phyloP scores from a whole-genome alignment of 2,113 vertebrate species.

The Trogon melanurus region DNA sequence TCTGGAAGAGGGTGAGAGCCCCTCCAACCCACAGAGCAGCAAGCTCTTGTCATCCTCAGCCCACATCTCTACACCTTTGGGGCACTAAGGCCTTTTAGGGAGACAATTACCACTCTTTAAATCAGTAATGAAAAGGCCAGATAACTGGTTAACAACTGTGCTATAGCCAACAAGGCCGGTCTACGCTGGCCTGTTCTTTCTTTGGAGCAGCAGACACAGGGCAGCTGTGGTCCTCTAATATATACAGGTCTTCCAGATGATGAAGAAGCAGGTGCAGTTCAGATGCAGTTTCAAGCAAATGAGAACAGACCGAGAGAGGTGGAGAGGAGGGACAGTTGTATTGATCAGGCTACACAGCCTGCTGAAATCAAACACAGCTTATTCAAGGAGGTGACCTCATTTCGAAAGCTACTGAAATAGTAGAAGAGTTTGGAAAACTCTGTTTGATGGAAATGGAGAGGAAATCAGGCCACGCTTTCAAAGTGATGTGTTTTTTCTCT shows the following conservation, averaged over 20 bases:
- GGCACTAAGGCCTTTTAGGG: not conserved
- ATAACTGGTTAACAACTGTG: not conserved
- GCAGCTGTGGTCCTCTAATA: not conserved
- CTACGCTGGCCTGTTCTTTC: not conserved
- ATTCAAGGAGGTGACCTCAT: not conserved
- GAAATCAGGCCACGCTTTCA: conserved; percentile 11
- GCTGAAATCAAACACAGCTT: not conserved
- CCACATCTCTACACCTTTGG: not conserved
- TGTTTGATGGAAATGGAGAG: not conserved
- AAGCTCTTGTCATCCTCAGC: not conserved
- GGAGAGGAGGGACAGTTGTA: not conserved
- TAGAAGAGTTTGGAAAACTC: not conserved
- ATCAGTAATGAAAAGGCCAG: not conserved
- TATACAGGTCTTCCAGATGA: not conserved
- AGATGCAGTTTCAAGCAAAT: not conserved
- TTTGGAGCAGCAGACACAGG: not conserved
- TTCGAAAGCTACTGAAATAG: not conserved
- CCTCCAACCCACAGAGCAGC: fast-evolving
- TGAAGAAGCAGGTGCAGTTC: not conserved
- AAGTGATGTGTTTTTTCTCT: not conserved
- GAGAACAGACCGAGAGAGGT: not conserved
- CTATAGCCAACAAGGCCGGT: not conserved
- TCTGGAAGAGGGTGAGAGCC: not conserved
- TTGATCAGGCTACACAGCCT: not conserved
- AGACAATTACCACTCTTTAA: not conserved